These are phyloP conservation scores for Lerema accius DNA, from an alignment of 1,140 invertebrate species.

Conservation along the genomic window DNA sequence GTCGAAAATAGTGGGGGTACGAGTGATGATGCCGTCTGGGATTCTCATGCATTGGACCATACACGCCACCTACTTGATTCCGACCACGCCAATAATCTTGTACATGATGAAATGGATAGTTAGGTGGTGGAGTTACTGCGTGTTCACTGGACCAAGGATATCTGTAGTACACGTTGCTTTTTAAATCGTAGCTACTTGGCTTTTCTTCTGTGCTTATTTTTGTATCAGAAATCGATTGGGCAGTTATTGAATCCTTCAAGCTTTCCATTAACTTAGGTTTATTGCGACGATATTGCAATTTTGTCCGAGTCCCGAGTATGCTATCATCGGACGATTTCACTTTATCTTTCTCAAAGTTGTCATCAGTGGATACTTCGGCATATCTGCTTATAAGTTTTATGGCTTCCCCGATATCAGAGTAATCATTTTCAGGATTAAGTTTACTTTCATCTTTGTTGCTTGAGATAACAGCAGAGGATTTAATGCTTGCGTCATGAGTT, in stretches of 20 bases:
- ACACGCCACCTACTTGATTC: conserved; percentile 64
- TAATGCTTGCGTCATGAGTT: conserved; percentile 11
- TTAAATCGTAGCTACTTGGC: conserved; percentile 36
- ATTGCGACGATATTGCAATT: conserved; percentile 69
- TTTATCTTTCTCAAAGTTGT: conserved; percentile 69
- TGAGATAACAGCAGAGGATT: conserved; percentile 40
- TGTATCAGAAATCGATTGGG: conserved; percentile 28
- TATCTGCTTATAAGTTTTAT: conserved; percentile 78
- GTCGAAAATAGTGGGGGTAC: conserved; percentile 67
- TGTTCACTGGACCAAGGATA: conserved; percentile 67
- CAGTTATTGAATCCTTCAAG: conserved; percentile 38
- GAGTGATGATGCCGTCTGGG: conserved; percentile 73
- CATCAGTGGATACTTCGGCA: conserved; percentile 76
- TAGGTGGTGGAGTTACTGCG: conserved; percentile 55
- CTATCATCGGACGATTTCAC: conserved; percentile 64
- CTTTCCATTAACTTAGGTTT: conserved; percentile 53
- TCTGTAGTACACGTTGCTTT: conserved; percentile 57
- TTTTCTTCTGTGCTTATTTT: conserved; percentile 31
- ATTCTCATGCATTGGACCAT: conserved; percentile 62
- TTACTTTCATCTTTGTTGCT: conserved; percentile 58
- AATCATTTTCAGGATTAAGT: conserved; percentile 75
- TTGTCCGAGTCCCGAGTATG: conserved; percentile 72
- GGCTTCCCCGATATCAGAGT: conserved; percentile 78
- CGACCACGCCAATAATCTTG: conserved; percentile 77
- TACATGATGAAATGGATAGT: conserved; percentile 71